Base-by-base conservation (phyloP, 2,113 vertebrate genomes). In the Sterrhoptilus dennistouni region DNA sequence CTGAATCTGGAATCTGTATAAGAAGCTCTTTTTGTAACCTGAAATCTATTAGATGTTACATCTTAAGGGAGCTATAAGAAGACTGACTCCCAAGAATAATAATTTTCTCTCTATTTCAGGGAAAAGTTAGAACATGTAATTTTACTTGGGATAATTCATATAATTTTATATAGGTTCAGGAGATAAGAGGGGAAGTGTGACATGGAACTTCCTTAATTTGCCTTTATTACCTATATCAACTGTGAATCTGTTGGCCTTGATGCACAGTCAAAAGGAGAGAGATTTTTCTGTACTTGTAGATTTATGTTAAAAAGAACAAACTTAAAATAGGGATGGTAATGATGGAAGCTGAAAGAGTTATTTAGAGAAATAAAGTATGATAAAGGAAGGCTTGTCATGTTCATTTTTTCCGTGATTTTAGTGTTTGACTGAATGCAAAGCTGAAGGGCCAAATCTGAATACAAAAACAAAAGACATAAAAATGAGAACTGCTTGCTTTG, bases 141-240 rank as follows among this genome's bases (percentile, higher is more conserved):
- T 96, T 96, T 77, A 57, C 53, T 54, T 85, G 72, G 0, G 5
- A 25, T 93, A 91, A 94, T 87, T 69, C n/a, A 6, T 77, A 19
- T 76, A 61, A 87, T 93, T 96, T 95, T 38, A 20, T 65, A 29
- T 47, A 36, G 38, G 75, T 82, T 85, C 71, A 87, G 45, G 59
- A 91, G 31, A 65, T 89, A 90, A 74, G 70, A 92, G 60, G 27
- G 57, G 50, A 93, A 74, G 36, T 85, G 38, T 84, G 65, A 85
- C 57, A 77, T 57, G 29, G 36, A 65, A 15, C 49, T 93, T 84
- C 63, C 33, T 85, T 94, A 93, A 91, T 91, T 89, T 96, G 59
- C 63, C 27, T 91, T 93, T 93, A 70, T 95, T 93, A 80, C 72
- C 49, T 47, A 4, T 28, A 38, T 68, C 50, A 47, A 7, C 70